These are phyloP conservation scores for Callinectes sapidus DNA, from an alignment of 2,888 invertebrate genomes.

Conservation along the genomic window DNA sequence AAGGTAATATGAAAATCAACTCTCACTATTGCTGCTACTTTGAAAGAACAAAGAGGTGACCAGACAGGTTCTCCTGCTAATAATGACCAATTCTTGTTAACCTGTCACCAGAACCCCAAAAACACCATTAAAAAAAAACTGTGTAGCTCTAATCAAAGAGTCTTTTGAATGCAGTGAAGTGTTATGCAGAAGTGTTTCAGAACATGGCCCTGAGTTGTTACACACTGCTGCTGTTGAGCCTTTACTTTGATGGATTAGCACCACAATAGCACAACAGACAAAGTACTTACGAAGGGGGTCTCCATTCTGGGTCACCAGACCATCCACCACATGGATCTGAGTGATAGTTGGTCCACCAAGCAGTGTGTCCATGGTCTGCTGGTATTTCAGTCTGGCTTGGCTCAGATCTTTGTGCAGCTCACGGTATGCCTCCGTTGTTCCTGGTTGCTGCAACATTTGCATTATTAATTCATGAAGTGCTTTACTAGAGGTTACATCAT, in stretches of 20 bases:
- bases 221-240: too few species aligned
- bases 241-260: too few species aligned
- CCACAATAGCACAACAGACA: neutral
- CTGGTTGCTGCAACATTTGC: slow-evolving; percentile 56
- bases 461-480: neutral
- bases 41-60: too few species aligned
- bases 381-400: slow-evolving; percentile 65
- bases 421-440: slow-evolving; percentile 67
- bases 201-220: too few species aligned
- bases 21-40: too few species aligned
- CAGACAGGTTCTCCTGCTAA: too few species aligned
- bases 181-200: too few species aligned
- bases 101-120: neutral
- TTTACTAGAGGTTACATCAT: neutral
- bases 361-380: slow-evolving; percentile 68
- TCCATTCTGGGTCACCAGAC: slow-evolving; percentile 53
- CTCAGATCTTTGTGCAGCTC: slow-evolving; percentile 67
- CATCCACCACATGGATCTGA: slow-evolving; percentile 58
- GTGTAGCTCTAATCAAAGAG: too few species aligned
- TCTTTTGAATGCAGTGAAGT: too few species aligned
- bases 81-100: too few species aligned
- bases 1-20: too few species aligned
- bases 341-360: slow-evolving; percentile 41
- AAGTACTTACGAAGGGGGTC: slow-evolving; percentile 18
- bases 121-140: too few species aligned